Evolutionary conservation across 2,888 invertebrate species (phyloP).

Genomic region (Pyralis farinalis): DNA sequence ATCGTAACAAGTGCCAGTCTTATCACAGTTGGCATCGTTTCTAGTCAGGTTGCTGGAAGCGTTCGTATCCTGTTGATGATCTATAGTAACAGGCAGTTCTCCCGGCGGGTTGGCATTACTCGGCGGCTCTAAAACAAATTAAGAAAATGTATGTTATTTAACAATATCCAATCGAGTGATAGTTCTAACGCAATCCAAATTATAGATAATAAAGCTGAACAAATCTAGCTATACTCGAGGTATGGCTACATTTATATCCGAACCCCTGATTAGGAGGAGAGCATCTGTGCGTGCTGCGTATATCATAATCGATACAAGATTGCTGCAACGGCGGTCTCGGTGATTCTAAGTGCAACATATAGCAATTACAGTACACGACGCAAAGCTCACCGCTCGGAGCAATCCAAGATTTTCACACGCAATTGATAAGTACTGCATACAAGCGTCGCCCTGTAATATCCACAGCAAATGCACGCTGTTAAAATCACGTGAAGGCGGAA

Average conservation of each 20-base stretch:
- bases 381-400: slow-evolving; percentile 45
- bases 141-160: slow-evolving; percentile 16
- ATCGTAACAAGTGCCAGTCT: slow-evolving; percentile 96
- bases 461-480: slow-evolving; percentile 30
- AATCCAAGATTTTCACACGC: slow-evolving; percentile 63
- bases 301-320: slow-evolving; percentile 66
- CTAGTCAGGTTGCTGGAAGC: slow-evolving; percentile 86
- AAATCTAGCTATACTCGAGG: slow-evolving; percentile 42
- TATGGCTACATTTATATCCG: slow-evolving; percentile 33
- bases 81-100: slow-evolving; percentile 87
- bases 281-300: slow-evolving; percentile 40
- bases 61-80: slow-evolving; percentile 87
- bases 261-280: slow-evolving; percentile 47
- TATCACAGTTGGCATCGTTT: slow-evolving; percentile 93
- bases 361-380: slow-evolving; percentile 52
- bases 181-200: slow-evolving; percentile 22
- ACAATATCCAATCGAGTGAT: background rate
- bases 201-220: slow-evolving; percentile 42
- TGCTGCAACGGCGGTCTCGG: slow-evolving; percentile 37
- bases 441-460: slow-evolving; percentile 25
- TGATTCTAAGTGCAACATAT: slow-evolving; percentile 48
- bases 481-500: slow-evolving; percentile 21
- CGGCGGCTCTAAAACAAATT: slow-evolving; percentile 74
- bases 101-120: slow-evolving; percentile 56
- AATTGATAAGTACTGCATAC: slow-evolving; percentile 38